phyloP scores from a whole-genome alignment of 2,888 invertebrate species.

The Harpalus rubripes region DNA sequence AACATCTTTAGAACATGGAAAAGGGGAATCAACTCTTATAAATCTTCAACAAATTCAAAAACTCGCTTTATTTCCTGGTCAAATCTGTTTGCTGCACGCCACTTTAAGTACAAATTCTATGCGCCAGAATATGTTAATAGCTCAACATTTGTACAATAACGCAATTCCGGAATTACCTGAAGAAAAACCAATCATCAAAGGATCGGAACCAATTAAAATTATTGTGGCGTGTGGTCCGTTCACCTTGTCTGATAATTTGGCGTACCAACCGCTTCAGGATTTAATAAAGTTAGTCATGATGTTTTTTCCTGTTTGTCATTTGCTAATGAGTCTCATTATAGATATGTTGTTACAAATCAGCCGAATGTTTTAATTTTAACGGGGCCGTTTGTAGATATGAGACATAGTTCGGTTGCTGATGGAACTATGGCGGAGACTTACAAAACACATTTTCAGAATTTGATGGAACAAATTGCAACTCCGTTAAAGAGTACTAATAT shows the following conservation, averaged over 20 bases:
- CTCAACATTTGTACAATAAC: conserved; percentile 81
- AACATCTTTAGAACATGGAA: conserved; percentile 80
- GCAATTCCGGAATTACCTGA: conserved; percentile 77
- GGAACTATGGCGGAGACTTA: conserved; percentile 84
- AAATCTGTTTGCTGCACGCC: conserved; percentile 87
- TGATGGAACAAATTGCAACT: conserved; percentile 83
- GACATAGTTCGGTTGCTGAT: conserved; percentile 82
- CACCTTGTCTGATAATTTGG: conserved; percentile 86
- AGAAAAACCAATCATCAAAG: conserved; percentile 76
- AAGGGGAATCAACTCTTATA: conserved; percentile 74
- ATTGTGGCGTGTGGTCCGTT: conserved; percentile 92
- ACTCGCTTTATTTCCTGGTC: conserved; percentile 88
- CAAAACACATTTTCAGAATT: conserved; percentile 86
- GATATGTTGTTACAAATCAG: conserved; percentile 82
- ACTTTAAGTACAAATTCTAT: conserved; percentile 80
- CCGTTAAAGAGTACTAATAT: conserved; percentile 78
- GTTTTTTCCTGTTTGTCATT: too few relatives aligned
- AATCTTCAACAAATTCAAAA: conserved; percentile 79
- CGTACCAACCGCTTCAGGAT: conserved; percentile 90
- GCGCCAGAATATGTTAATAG: conserved; percentile 79
- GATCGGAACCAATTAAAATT: conserved; percentile 79
- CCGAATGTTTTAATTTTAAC: conserved; percentile 91
- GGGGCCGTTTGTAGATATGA: conserved; percentile 91
- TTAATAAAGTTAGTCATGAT: conserved; percentile 78
- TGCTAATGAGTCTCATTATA: background rate